Conservation (phyloP, 1,140 invertebrate species). For the Orius laevigatus region DNA sequence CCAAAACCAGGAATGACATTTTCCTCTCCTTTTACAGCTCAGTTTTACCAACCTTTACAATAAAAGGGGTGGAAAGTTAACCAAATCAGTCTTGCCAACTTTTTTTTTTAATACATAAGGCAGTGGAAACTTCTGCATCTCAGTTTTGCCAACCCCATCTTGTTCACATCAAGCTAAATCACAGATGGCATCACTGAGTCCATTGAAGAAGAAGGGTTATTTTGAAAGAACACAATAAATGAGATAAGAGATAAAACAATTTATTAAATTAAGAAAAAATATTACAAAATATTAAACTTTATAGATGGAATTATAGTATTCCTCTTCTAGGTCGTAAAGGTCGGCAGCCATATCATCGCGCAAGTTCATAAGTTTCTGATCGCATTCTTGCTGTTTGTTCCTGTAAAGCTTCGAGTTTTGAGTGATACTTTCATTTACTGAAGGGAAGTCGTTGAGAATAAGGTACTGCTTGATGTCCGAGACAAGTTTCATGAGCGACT, state of each 20-base stretch:
- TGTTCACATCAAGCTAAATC: too few species aligned
- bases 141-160: too few species aligned
- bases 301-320: slow-evolving; percentile 91
- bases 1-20: too few species aligned
- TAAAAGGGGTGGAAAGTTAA: too few species aligned
- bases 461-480: slow-evolving; percentile 94
- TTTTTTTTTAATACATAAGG: too few species aligned
- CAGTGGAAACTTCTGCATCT: too few species aligned
- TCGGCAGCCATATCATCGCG: slow-evolving; percentile 89
- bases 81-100: too few species aligned
- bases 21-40: too few species aligned
- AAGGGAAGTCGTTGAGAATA: slow-evolving; percentile 92
- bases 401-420: slow-evolving; percentile 79
- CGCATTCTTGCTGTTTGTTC: slow-evolving; percentile 77
- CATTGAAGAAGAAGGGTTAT: too few species aligned
- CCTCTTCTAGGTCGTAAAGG: slow-evolving; percentile 91
- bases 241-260: neutral
- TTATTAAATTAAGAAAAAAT: neutral
- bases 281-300: slow-evolving; percentile 36
- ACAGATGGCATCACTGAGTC: too few species aligned
- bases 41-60: too few species aligned
- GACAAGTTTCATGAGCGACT: slow-evolving; percentile 89
- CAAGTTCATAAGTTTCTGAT: slow-evolving; percentile 80
- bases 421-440: slow-evolving; percentile 87
- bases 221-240: neutral